A percentile compares a stretch with the other conserved stretches of the same genome.
Conservation (phyloP, 2,797 vertebrate species). For the Tolypeutes matacus region DNA sequence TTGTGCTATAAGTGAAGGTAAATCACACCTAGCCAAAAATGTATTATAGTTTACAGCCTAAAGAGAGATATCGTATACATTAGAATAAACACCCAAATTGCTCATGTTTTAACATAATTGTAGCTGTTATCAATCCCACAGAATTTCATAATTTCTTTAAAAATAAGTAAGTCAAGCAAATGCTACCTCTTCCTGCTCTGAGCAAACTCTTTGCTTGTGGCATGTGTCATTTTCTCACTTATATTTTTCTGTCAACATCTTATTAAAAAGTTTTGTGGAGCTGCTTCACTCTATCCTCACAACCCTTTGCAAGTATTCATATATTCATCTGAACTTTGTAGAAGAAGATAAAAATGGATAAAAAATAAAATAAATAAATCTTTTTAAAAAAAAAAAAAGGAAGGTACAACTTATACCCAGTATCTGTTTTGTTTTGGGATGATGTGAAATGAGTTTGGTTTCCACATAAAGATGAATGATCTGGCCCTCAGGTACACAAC, state of each 20-base stretch:
- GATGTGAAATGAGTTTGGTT: slow-evolving; percentile 37
- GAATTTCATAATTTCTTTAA: slow-evolving; percentile 38
- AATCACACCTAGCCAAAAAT: slow-evolving; percentile 49
- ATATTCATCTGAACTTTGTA: slow-evolving; percentile 38
- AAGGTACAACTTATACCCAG: not conserved
- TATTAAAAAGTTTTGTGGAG: slow-evolving; percentile 10
- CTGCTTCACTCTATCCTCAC: not conserved
- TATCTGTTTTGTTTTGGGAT: slow-evolving; percentile 40
- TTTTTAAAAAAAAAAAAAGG: too few species aligned
- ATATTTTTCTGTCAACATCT: not conserved
- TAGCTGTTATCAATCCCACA: not conserved
- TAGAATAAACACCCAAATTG: slow-evolving; percentile 25
- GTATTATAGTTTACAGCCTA: slow-evolving; percentile 19
- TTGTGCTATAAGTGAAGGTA: slow-evolving; percentile 36
- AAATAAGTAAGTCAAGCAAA: slow-evolving; percentile 56
- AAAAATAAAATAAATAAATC: too few species aligned
- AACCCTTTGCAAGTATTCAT: not conserved
- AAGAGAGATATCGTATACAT: not conserved
- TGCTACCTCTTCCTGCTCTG: not conserved
- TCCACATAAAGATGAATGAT: slow-evolving; percentile 18
- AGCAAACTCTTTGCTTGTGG: slow-evolving; percentile 41
- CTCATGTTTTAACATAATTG: not conserved
- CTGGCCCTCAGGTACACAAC: not conserved
- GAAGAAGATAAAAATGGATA: too few species aligned
- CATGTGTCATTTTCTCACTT: slow-evolving; percentile 15